Evolutionary conservation across 2,888 invertebrate species (phyloP).

Genomic region (Habrosyne pyritoides): DNA sequence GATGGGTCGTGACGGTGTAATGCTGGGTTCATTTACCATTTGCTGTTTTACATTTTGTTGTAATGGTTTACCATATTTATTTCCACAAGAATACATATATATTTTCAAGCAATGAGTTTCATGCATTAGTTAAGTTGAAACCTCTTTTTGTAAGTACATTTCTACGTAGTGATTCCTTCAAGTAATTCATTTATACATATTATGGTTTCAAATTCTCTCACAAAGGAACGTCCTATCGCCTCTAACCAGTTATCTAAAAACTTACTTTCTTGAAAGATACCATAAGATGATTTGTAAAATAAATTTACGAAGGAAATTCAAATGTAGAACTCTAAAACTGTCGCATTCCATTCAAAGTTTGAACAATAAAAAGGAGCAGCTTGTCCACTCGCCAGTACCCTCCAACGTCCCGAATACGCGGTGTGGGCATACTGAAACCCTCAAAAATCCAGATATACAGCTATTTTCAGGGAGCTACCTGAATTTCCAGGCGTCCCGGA

Average conservation of each 20-base stretch:
- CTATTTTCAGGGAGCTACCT: slow-evolving; percentile 24
- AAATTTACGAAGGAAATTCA: not conserved
- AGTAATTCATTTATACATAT: too few species aligned
- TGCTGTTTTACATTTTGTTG: not conserved
- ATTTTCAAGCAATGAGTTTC: not conserved
- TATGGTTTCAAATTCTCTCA: too few species aligned
- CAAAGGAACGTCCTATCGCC: too few species aligned
- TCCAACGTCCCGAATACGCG: not conserved
- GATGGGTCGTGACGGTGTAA: slow-evolving; percentile 18
- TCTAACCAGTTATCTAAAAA: too few species aligned
- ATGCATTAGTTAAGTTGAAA: too few species aligned
- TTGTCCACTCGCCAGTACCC: not conserved
- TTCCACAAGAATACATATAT: not conserved
- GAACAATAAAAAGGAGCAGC: not conserved
- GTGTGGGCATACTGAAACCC: slow-evolving; percentile 21
- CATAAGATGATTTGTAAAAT: too few species aligned
- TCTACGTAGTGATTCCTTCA: too few species aligned
- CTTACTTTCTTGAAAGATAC: too few species aligned
- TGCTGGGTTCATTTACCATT: not conserved
- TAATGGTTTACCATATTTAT: not conserved
- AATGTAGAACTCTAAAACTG: not conserved
- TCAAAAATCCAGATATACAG: slow-evolving; percentile 25
- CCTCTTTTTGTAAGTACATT: too few species aligned
- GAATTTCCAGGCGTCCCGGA: slow-evolving; percentile 1
- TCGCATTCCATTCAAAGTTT: not conserved